Evolutionary conservation across 2,888 invertebrate genomes (phyloP), one percentile per base, ranked within the genome.

Genomic region (Hedya salicella): DNA sequence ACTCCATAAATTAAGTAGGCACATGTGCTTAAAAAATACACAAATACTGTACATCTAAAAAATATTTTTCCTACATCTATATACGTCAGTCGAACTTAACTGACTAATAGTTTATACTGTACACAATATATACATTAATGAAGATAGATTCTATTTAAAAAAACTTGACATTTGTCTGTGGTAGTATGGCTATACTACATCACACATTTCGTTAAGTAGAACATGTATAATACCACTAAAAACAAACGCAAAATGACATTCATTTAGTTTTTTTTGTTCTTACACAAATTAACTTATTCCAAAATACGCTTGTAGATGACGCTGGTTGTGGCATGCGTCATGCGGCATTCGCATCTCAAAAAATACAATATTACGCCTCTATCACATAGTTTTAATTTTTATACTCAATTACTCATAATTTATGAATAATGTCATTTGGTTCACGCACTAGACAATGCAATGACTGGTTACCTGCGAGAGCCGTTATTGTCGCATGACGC

Each of bases 41-140:
- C 73, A 74, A 78, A 80, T 79, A 83, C 82, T 85, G 84, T 85
- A 85, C 85, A 84, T 76, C 74, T 78, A 79, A 81, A 80, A 78
- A 78, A 69, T 68, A 73, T 75, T 75, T 69, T 71, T 67, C 68
- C 73, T 78, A 78, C 75, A 77, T 75, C 77, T 82, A 83, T 82
- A 83, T 75, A 79, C 39, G 75, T 80, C 82, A 83, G 82, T 80
- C 80, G 46, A 70, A 74, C 70, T 73, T 69, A 69, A 71, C 74
- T 71, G 76, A 76, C 76, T 75, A 74, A 71, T 57, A 46, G n/a
- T 57, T 70, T 73, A 62, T 68, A 73, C 78, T 81, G 77, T 81
- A 81, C 81, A 81, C 75, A 76, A 78, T 80, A 78, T 81, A 81
- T 80, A 80, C 70, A 69, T 68, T 62, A 46, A 56, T 44, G 68